phyloP scores from a whole-genome alignment of 2,797 vertebrate genomes.

The Hipposideros larvatus region DNA sequence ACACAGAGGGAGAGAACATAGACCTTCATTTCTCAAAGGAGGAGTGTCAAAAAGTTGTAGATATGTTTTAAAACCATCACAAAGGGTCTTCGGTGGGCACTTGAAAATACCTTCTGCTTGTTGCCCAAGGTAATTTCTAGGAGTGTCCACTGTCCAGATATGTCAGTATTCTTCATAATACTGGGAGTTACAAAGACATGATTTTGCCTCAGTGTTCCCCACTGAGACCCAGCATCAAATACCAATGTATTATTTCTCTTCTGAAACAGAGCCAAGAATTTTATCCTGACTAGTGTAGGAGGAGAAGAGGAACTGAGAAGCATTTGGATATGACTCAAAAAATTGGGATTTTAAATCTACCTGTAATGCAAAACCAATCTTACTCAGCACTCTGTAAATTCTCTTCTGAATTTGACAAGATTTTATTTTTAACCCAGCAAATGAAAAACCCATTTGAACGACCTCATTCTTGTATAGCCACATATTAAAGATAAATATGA shows the following conservation, averaged over 20 bases:
- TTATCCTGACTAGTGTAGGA: neutral
- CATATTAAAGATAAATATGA: conserved; percentile 78
- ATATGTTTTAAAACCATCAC: neutral
- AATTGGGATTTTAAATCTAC: conserved; percentile 64
- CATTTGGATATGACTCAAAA: conserved; percentile 63
- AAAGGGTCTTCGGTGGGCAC: neutral
- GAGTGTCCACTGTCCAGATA: neutral
- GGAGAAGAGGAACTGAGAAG: conserved; percentile 49
- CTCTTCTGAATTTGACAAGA: conserved; percentile 53
- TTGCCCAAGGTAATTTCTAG: neutral
- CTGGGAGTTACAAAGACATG: neutral
- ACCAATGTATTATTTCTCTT: neutral
- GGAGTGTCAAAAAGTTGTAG: neutral
- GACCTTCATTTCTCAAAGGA: neutral
- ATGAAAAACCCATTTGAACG: conserved; percentile 70
- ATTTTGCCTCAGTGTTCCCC: neutral
- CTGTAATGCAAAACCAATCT: conserved; percentile 61
- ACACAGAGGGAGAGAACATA: neutral
- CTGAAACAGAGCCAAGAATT: conserved; percentile 35
- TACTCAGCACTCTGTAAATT: conserved; percentile 56
- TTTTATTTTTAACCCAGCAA: conserved; percentile 77
- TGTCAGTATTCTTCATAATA: conserved; percentile 4
- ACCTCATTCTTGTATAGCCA: conserved; percentile 46
- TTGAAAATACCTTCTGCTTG: neutral
- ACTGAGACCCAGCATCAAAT: neutral